Evolutionary conservation across 2,113 vertebrate species (phyloP), one percentile per base, ranked within the genome.

Genomic region (Empidonax traillii): DNA sequence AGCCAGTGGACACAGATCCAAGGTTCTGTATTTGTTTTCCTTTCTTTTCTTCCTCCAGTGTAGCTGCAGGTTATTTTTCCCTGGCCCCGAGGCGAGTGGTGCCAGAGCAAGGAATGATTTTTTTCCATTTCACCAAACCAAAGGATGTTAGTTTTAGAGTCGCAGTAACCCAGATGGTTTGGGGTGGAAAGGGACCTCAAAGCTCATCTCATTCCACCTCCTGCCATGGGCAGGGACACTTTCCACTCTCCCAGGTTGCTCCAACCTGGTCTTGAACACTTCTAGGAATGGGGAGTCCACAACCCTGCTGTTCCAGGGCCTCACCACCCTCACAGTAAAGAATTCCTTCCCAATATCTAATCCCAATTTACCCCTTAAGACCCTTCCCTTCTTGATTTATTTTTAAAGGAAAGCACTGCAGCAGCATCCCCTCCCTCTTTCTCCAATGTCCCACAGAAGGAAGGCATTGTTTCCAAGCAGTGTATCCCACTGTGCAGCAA

Each of bases 1-100:
- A 19, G 41, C 94, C 94, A 85, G 77, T 18, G 68, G 69, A 91
- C 94, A 93, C 20, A 95, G 63, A 88, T 44, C 33, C 3, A 1
- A 37, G 35, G 43, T 61, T 75, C 72, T 68, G 4, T 59, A 53
- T 41, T 72, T 83, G 85, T 63, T 85, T 52, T 52, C 51, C 51
- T 52, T 27, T 52, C 51, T 52, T 52, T 27, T 51, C 27, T 28
- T 80, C 58, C 52, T 85, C 63, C 71, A 78, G 6, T 22, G 49
- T 88, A 82, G 43, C 81, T 62, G 47, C 18, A 28, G 59, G 28
- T 52, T 28, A 37, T 4, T 37, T 72, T 93, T 68, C 72, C 55
- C 25, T 35, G 35, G 62, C 65, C 67, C 44, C 22, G 74, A 82
- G 19, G 53, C 27, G 33, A 87, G 63, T 1, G 1, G 56, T 89